Base-by-base conservation (phyloP, 1,140 invertebrate genomes). In the Drosophila quadrilineata region DNA sequence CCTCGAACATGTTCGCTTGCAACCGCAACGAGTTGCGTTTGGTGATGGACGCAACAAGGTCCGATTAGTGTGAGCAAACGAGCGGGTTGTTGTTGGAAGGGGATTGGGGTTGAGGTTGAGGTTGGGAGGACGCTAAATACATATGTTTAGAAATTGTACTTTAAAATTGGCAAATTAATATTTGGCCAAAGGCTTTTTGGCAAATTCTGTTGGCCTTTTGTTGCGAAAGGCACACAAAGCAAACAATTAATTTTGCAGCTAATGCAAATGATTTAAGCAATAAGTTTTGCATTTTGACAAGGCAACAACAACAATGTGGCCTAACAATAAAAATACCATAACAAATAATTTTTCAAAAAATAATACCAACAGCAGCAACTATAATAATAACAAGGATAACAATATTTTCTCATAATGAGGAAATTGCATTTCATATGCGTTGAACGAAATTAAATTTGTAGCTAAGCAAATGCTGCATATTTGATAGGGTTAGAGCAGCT, bases 391-490 rank as follows among this genome's bases (percentile, higher is more conserved):
- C 9, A 22, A 22, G 1, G 21, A 8, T 24, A 14, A 17, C 14
- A 36, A 26, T 17, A 57, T 57, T 35, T 46, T 40, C n/a, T 43
- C 29, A 60, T 60, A 53, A 67, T 67, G 46, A 22, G 64, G 48
- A 67, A 67, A 67, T 67, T 53, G 40, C 48, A 67, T 67, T 66
- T 66, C 6, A 28, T 59, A 66, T 64, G 45, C 36, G 63, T 50
- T 45, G 46, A 50, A 56, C 48, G 56, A 82, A 79, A 82, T 77
- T 73, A 84, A 82, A 85, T 85, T 85, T 85, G 75, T 75, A 75
- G 63, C 74, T 85, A 65, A 75, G 79, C 74, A 85, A 79, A 85
- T 85, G 79, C 65, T 85, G 79, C 80, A 85, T 85, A 85, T 85
- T 84, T 84, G 79, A 84, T 85, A 45, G 63, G 63, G 64, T 70